Evolutionary conservation across 1,140 invertebrate species (phyloP).

Genomic region (Drosophila pectinifera): DNA sequence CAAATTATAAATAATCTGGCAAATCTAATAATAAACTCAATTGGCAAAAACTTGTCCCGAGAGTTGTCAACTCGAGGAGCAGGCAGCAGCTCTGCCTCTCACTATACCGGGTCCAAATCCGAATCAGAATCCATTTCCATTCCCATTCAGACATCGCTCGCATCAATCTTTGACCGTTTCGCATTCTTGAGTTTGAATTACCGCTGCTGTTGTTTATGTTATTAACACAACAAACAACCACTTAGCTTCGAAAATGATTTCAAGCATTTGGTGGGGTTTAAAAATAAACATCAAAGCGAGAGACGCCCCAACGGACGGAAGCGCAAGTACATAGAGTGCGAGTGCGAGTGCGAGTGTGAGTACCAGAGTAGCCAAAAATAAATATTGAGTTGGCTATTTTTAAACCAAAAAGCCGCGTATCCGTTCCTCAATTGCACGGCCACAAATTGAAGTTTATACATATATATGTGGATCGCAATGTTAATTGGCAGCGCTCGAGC

Average conservation of each 20-base stretch:
- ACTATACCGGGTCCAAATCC: not conserved
- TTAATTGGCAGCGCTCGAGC: conserved; percentile 44
- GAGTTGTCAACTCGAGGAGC: not conserved
- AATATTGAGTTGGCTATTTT: conserved; percentile 72
- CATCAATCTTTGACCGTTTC: conserved; percentile 18
- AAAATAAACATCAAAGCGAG: conserved; percentile 68
- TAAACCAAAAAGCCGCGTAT: conserved; percentile 45
- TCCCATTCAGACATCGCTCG: not conserved
- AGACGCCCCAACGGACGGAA: conserved; percentile 17
- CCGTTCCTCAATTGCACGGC: conserved; percentile 27
- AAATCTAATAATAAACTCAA: conserved; percentile 25
- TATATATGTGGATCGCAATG: conserved; percentile 11
- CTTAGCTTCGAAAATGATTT: conserved; percentile 61
- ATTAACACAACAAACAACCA: conserved; percentile 74
- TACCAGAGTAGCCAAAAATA: conserved; percentile 57
- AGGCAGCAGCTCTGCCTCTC: not conserved
- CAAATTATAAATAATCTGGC: conserved; percentile 19
- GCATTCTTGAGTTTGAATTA: conserved; percentile 26
- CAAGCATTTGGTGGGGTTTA: conserved; percentile 59
- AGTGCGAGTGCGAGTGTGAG: conserved; percentile 13
- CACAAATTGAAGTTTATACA: conserved; percentile 29
- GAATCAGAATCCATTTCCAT: not conserved
- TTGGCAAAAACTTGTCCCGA: conserved; percentile 3
- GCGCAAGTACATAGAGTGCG: conserved; percentile 37
- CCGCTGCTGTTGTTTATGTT: conserved; percentile 50